Percentiles rank a stretch among this genome's conserved stretches.
Evolutionary conservation across 2,797 vertebrate species (phyloP).

Genomic region (Stomatorhinus walkeri): DNA sequence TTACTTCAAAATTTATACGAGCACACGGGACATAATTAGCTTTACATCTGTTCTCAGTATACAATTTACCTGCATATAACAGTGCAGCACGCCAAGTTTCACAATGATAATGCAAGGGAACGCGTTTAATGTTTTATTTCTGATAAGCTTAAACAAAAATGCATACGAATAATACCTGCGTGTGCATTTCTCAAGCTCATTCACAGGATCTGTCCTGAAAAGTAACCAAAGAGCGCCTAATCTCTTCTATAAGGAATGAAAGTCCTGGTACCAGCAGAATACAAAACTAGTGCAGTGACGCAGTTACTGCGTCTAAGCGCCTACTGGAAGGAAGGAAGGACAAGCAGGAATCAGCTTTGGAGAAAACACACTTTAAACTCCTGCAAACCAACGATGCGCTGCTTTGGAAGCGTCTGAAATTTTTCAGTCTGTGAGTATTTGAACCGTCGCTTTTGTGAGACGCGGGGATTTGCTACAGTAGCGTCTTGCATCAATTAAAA

Average conservation of each 20-base stretch:
- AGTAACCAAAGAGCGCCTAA: conserved; percentile 18
- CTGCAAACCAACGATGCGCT: not conserved
- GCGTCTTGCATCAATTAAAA: not conserved
- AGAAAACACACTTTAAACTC: not conserved
- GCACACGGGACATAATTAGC: not conserved
- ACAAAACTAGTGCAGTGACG: conserved; percentile 22
- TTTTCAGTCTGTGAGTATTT: conserved; percentile 18
- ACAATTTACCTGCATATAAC: not conserved
- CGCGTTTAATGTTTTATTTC: not conserved
- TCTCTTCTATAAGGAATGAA: conserved; percentile 17
- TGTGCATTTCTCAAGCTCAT: not conserved
- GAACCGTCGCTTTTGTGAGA: not conserved
- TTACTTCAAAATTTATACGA: not conserved
- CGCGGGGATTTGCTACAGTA: not conserved
- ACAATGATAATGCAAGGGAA: not conserved
- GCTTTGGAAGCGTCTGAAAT: conserved; percentile 7
- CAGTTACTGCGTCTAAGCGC: conserved; percentile 19
- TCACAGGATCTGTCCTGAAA: conserved; percentile 6
- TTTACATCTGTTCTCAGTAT: not conserved
- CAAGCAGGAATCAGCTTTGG: conserved; percentile 13
- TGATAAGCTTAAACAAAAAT: not conserved
- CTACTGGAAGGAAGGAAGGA: conserved; percentile 3
- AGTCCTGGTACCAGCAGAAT: conserved; percentile 20
- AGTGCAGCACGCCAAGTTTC: not conserved
- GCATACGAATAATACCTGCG: not conserved